phyloP scores from a whole-genome alignment of 2,113 vertebrate species.

The Fulmarus glacialis region DNA sequence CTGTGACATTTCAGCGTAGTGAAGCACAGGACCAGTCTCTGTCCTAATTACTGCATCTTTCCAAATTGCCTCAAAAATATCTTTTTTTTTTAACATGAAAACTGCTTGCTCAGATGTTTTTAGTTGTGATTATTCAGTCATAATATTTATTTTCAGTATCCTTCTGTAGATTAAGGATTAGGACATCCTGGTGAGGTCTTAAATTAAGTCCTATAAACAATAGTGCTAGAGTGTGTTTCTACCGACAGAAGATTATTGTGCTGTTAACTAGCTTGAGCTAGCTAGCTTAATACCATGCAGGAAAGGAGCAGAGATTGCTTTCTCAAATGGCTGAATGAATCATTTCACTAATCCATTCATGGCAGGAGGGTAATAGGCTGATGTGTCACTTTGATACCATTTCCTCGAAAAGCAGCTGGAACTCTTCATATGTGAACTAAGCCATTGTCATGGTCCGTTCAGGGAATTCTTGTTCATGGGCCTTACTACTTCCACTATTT shows the following conservation, averaged over 20 bases:
- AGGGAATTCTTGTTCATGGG: not conserved
- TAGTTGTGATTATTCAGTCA: not conserved
- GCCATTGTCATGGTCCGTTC: not conserved
- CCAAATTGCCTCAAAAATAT: not conserved
- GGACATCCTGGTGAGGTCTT: conserved; percentile 1
- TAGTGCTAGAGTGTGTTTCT: not conserved
- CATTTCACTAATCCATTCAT: conserved; percentile 42
- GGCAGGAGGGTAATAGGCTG: conserved; percentile 31
- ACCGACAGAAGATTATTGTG: conserved; percentile 14
- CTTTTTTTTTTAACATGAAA: not conserved
- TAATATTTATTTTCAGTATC: conserved; percentile 9
- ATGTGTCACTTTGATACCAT: conserved; percentile 34
- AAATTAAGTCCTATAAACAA: not conserved
- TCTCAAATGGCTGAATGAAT: conserved; percentile 41
- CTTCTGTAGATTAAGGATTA: conserved; percentile 6
- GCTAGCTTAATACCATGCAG: not conserved
- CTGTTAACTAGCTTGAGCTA: conserved; percentile 19
- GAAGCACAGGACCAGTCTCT: not conserved
- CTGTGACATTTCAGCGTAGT: not conserved
- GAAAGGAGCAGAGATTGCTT: conserved; percentile 28
- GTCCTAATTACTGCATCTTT: not conserved
- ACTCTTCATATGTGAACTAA: conserved; percentile 2
- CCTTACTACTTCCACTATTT: not conserved
- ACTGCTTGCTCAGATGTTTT: not conserved
- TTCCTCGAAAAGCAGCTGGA: conserved; percentile 39